Evolutionary conservation across 2,113 vertebrate species (phyloP), one percentile per base, ranked within the genome.

Genomic region (Syrmaticus mikado): DNA sequence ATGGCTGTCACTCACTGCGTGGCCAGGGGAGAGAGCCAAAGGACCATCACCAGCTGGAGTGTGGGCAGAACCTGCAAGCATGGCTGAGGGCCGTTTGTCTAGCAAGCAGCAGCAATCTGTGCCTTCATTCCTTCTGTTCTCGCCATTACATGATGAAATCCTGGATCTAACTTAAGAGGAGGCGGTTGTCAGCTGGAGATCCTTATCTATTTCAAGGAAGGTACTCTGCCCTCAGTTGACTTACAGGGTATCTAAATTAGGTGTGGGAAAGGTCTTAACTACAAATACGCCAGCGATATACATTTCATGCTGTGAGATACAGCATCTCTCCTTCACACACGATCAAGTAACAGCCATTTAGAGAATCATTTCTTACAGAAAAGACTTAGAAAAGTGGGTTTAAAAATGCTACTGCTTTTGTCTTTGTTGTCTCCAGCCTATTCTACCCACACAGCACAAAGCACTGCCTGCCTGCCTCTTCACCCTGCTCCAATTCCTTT

Each of bases 1-100:
- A 0, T 5, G 4, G 3, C 25, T 89, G 71, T 60, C 8, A 1
- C 74, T 62, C 32, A 1, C 36, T 3, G 0, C 25, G 14, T 52
- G 72, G 78, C 87, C 91, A 87, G 87, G 41, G 64, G 68, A 91
- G 78, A 93, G 71, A 93, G 95, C 89, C 91, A 71, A 71, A 87
- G 83, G 17, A 72, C 66, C 61, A 30, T 10, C 3, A 0, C 8
- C 6, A 4, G 71, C 28, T 0, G 3, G 20, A 62, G 45, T 55
- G 10, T 10, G 1, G 4, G 17, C 21, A 38, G 65, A 1, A 36
- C 25, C 5, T 8, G 34, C 15, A 0, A 53, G 48, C 67, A 13
- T 0, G 2, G 50, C 91, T 34, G 36, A 0, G 0, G 57, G 78
- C 64, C 22, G 65, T 16, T 50, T 0, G 0, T 12, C 34, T 32